Conservation (phyloP, 2,888 invertebrate species). For the Metallyticus violacea region DNA sequence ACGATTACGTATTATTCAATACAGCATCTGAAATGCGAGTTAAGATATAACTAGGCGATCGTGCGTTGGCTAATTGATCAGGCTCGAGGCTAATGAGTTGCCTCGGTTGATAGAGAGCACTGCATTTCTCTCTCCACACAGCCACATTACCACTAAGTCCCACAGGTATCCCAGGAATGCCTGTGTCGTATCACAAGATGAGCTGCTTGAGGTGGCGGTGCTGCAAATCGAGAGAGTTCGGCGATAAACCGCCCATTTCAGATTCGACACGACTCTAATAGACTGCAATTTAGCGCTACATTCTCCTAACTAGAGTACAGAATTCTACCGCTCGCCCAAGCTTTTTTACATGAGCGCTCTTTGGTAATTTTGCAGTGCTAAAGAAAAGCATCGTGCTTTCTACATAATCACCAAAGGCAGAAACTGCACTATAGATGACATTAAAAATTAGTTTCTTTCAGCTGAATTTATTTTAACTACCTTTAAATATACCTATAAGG, state of each 20-base stretch:
- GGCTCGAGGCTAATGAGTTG: neutral
- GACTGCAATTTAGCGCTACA: neutral
- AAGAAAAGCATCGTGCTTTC: no score
- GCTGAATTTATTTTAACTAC: neutral
- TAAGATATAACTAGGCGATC: no score
- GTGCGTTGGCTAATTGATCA: neutral
- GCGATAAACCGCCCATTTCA: neutral
- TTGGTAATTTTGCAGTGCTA: neutral
- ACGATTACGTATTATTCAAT: no score
- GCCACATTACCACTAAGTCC: no score
- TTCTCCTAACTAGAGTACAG: neutral
- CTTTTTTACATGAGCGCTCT: no score
- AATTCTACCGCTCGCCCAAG: no score
- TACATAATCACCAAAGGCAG: neutral
- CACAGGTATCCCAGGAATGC: neutral
- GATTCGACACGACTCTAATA: neutral
- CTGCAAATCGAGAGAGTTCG: no score
- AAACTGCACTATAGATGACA: neutral
- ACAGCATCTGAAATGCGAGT: no score
- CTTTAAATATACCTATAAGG: neutral
- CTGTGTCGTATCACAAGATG: neutral
- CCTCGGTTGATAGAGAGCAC: neutral
- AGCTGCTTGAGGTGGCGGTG: neutral
- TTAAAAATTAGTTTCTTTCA: neutral
- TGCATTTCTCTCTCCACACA: no score